These are phyloP conservation scores for Entomobrya proxima DNA, from an alignment of 2,888 invertebrate species.

Conservation along the genomic window DNA sequence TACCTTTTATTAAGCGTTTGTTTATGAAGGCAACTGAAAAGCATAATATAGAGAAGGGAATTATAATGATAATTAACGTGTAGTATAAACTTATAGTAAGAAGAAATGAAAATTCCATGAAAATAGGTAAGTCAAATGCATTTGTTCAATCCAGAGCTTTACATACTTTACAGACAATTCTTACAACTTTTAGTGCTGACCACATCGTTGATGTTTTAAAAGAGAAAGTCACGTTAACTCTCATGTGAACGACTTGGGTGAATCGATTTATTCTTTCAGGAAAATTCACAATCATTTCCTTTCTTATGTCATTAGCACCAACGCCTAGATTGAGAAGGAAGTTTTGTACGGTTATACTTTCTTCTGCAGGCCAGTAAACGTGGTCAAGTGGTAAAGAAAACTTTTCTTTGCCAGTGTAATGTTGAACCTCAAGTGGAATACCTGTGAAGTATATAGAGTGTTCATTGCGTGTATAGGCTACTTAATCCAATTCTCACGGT, in stretches of 20 bases:
- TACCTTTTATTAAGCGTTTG: no score
- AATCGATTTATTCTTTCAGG: constrained; percentile 7
- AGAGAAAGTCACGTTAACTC: constrained; percentile 20
- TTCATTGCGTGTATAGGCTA: neutral
- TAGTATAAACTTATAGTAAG: no score
- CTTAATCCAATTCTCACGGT: neutral
- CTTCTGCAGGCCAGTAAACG: neutral
- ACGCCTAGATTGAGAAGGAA: neutral
- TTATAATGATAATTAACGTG: no score
- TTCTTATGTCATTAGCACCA: neutral
- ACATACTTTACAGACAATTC: neutral
- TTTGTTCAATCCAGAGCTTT: neutral
- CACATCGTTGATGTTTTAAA: neutral
- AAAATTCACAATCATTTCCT: constrained; percentile 3
- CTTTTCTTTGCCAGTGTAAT: constrained; percentile 1
- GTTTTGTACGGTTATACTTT: constrained; percentile 4
- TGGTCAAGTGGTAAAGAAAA: constrained; percentile 37
- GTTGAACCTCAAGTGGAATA: neutral
- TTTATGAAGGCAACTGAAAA: no score
- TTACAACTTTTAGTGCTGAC: neutral
- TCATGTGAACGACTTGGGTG: neutral
- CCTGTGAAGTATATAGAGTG: neutral
- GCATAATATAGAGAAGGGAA: no score
- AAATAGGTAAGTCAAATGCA: no score
- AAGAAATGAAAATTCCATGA: no score